Percentiles rank a stretch among this genome's conserved stretches.
Evolutionary conservation across 2,888 invertebrate species (phyloP).

Genomic region (Loripinus fragilis): DNA sequence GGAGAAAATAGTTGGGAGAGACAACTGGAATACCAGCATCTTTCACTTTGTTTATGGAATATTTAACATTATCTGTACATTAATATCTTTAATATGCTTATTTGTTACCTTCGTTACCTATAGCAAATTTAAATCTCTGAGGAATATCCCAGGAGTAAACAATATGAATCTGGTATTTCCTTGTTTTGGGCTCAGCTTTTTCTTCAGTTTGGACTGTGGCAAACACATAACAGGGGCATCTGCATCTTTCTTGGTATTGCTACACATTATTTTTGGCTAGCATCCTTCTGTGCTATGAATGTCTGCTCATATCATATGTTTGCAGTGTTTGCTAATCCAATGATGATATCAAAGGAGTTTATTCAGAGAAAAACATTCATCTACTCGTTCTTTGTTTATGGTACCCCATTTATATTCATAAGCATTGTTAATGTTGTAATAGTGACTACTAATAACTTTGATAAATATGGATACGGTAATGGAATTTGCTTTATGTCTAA

Average conservation of each 20-base stretch:
- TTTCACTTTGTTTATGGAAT: background rate
- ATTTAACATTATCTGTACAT: slow-evolving; percentile 35
- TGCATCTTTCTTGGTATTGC: slow-evolving; percentile 53
- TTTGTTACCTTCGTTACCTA: slow-evolving; percentile 59
- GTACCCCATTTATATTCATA: background rate
- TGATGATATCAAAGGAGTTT: background rate
- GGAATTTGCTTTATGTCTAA: slow-evolving; percentile 41
- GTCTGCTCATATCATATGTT: slow-evolving; percentile 65
- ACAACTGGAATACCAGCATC: background rate
- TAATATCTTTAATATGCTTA: slow-evolving; percentile 57
- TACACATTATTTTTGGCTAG: slow-evolving; percentile 64
- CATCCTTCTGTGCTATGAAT: slow-evolving; percentile 61
- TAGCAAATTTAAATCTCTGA: slow-evolving; percentile 52
- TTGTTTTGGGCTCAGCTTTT: slow-evolving; percentile 61
- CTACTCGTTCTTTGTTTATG: background rate
- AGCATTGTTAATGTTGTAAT: background rate
- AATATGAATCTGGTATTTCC: slow-evolving; percentile 60
- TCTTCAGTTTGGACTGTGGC: slow-evolving; percentile 54
- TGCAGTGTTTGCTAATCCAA: slow-evolving; percentile 43
- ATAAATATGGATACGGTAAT: slow-evolving; percentile 50
- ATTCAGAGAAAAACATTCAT: background rate
- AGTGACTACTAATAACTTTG: background rate
- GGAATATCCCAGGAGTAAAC: slow-evolving; percentile 63
- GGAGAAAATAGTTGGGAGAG: background rate
- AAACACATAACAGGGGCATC: background rate